Evolutionary conservation across 2,888 invertebrate genomes (phyloP), one percentile per base, ranked within the genome.

Genomic region (Cosmorhoe ocellata): DNA sequence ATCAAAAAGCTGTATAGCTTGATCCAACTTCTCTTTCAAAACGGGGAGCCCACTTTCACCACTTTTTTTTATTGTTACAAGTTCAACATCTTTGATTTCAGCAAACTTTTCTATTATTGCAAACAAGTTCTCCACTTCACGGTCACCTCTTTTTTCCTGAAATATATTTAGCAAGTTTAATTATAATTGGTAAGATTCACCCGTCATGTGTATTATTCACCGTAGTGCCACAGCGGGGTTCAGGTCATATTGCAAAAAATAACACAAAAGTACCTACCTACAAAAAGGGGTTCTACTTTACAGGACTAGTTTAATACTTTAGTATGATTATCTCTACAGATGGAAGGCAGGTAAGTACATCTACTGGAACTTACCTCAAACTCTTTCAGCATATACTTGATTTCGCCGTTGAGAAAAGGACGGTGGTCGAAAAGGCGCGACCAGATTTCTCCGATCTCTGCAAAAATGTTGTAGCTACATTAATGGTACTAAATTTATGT

Each of bases 381-480:
- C 79, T 97, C 96, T 63, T 94, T 94, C 3, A 97, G 79, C 84
- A 96, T 94, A 79, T 93, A 94, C 63, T 94, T 94, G 61, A 97
- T 94, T 92, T 97, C 97, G 47, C 97, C 96, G 83, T 93, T 95
- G 51, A 97, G 79, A 78, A 97, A 96, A 27, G 96, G 95, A 58
- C 94, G 93, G 73, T 97, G 97, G 82, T 97, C 96, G 84, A 97
- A 96, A 51, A 97, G 88, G 73, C 97, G 92, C 67, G 93, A 92
- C 93, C 96, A 96, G 77, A 97, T 93, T 84, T 95, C 95, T 58
- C 94, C 93, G 64, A 94, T 91, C 91, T 96, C 97, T 97, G 78
- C 31, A 43, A 43, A n/a, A n/a, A 3, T 18, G 18, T 18, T 18
- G 18, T 18, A 18, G 4, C n/a, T n/a, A n/a, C n/a, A n/a, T n/a